Conservation (phyloP, 2,797 vertebrate genomes). For the Pyrrhura leucotis region DNA sequence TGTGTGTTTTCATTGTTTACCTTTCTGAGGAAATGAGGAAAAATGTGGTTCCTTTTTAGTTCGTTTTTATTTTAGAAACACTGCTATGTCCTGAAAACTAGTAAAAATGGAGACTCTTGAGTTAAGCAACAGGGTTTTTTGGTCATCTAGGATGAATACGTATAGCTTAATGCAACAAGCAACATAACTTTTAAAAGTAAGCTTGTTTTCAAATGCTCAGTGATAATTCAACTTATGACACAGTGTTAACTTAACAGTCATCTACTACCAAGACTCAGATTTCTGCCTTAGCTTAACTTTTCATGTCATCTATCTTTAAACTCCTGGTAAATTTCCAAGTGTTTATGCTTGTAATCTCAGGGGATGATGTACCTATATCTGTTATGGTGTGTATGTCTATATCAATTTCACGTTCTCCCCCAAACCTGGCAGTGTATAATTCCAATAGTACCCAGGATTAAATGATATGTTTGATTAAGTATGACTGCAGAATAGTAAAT, state of each 20-base stretch:
- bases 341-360: not conserved
- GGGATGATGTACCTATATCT: not conserved
- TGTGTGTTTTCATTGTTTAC: not conserved
- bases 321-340: not conserved
- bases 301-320: not conserved
- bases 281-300: not conserved
- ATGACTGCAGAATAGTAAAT: not conserved
- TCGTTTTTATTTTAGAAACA: not conserved
- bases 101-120: not conserved
- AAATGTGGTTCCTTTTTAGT: not conserved
- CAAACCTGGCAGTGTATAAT: not conserved
- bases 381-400: not conserved
- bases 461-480: not conserved
- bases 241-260: not conserved
- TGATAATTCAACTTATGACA: not conserved
- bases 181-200: not conserved
- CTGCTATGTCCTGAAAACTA: not conserved
- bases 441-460: not conserved
- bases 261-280: not conserved
- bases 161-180: not conserved
- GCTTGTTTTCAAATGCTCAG: not conserved
- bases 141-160: not conserved
- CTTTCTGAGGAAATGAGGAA: not conserved
- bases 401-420: not conserved
- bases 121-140: not conserved